These are phyloP conservation scores for Chloroclysta siterata DNA, from an alignment of 2,888 invertebrate species.

Conservation along the genomic window DNA sequence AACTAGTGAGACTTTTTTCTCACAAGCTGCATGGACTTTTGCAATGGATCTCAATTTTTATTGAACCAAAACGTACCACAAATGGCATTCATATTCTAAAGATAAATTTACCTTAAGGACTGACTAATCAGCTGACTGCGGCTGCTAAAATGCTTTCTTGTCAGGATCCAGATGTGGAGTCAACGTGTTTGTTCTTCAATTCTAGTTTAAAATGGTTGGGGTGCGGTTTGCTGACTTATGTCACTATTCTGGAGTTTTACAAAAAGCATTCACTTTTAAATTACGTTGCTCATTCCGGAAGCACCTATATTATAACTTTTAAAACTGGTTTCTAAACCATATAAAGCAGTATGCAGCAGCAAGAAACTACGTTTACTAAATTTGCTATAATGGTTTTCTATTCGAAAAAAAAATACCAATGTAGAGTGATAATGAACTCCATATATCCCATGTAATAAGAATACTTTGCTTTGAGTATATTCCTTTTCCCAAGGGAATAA, in stretches of 20 bases:
- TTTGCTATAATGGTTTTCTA: no score
- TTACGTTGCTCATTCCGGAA: no score
- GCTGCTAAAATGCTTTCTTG: slow-evolving; percentile 58
- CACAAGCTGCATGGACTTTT: no score
- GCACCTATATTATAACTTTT: no score
- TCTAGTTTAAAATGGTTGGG: slow-evolving; percentile 58
- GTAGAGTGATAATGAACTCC: not conserved
- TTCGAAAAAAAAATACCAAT: no score
- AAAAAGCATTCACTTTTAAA: not conserved
- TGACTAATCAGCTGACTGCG: slow-evolving; percentile 25
- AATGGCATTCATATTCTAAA: not conserved
- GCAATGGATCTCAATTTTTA: no score
- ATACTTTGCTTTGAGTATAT: not conserved
- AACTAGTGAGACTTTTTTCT: no score
- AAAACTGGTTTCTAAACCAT: no score
- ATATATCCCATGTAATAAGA: not conserved
- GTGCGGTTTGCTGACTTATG: slow-evolving; percentile 44
- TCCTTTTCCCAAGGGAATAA: slow-evolving; percentile 15
- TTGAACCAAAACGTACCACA: not conserved
- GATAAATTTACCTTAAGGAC: slow-evolving; percentile 36
- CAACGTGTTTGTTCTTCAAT: slow-evolving; percentile 59
- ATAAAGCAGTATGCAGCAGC: no score
- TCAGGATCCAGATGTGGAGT: slow-evolving; percentile 60
- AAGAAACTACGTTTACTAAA: no score
- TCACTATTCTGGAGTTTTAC: slow-evolving; percentile 16